phyloP scores from a whole-genome alignment of 2,113 vertebrate genomes.

The Falco punctatus region DNA sequence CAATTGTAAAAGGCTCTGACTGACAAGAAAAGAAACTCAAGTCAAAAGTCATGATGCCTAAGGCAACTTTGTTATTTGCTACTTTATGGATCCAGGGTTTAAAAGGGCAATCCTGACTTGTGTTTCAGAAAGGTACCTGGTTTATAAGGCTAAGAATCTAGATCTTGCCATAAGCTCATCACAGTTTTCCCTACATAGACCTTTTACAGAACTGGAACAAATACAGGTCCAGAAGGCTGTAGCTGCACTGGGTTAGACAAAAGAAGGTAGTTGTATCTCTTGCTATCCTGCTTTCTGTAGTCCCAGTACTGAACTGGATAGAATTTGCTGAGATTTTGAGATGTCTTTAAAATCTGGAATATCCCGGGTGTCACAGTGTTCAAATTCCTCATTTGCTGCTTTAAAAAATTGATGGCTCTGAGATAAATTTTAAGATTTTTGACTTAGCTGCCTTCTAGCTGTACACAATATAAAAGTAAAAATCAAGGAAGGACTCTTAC shows the following conservation, averaged over 20 bases:
- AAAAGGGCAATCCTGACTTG: neutral
- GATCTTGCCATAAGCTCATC: neutral
- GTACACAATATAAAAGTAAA: neutral
- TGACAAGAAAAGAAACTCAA: neutral
- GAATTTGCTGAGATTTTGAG: neutral
- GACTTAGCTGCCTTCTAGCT: neutral
- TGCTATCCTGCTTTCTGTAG: neutral
- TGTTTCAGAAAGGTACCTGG: neutral
- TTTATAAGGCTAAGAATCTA: neutral
- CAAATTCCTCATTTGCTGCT: neutral
- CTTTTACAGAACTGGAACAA: neutral
- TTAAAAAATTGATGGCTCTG: neutral
- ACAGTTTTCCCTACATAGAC: neutral
- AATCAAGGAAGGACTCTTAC: neutral
- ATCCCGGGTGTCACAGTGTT: neutral
- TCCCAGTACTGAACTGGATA: neutral
- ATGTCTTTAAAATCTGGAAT: neutral
- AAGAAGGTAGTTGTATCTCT: neutral
- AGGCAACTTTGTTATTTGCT: neutral
- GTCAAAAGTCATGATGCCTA: neutral
- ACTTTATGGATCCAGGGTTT: neutral
- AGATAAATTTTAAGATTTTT: neutral
- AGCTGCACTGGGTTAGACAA: neutral
- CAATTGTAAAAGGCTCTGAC: neutral
- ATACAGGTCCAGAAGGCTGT: neutral